Evolutionary conservation across 1,140 invertebrate genomes (phyloP), one percentile per base, ranked within the genome.

Genomic region (Hestina assimilis): DNA sequence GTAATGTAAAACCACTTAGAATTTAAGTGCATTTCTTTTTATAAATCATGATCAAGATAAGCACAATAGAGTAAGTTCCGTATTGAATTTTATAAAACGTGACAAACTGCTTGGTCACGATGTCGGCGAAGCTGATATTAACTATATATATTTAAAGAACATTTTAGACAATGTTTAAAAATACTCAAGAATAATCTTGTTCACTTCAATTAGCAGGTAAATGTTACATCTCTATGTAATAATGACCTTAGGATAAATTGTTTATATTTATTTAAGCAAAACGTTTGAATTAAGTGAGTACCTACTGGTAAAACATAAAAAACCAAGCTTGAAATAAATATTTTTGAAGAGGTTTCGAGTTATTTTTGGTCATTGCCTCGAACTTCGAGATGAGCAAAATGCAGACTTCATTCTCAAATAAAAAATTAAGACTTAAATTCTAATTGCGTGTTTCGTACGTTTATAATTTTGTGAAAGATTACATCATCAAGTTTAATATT

Each of bases 181-280:
- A 38, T 38, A 19, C 15, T 19, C 33, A 38, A 38, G 12, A 38
- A 38, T 9, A 46, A 20, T 21, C 42, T 55, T 46, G 52, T 46
- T 55, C 15, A 46, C 41, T 46, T 38, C 41, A 45, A 45, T 53
- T 24, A 55, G 28, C 52, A 38, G 19, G 28, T 42, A 43, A 45
- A 54, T 31, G 11, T 46, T 45, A 29, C 42, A n/a, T 29, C 12
- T 52, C n/a, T 19, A 42, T 38, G 42, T 38, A 14, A 55, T 55
- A 33, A 8, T 45, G 21, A 50, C 15, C 9, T 11, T 12, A 21
- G 9, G 8, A 3, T 31, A 23, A 17, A 47, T 31, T 33, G 20
- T 47, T n/a, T 15, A 9, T n/a, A 11, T 35, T 21, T 47, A n/a
- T 11, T 33, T 47, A 33, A 20, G 3, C 11, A 14, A 15, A 2